These are phyloP conservation scores for Cerastoderma edule DNA, from an alignment of 2,888 invertebrate genomes.

Conservation along the genomic window DNA sequence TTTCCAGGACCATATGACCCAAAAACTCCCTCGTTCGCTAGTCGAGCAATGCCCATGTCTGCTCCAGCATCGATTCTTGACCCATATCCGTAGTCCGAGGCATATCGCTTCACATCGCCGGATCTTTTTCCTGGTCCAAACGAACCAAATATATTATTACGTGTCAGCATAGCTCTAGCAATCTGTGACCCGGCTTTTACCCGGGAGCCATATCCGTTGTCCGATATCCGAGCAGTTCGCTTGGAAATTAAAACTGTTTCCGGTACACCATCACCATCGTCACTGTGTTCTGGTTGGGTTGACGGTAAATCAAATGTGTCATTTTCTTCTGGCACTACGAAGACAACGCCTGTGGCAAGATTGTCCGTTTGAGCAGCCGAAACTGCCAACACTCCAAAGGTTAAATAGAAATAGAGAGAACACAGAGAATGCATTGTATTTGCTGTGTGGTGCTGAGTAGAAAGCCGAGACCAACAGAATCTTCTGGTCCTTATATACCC, in stretches of 20 bases:
- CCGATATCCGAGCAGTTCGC: neutral
- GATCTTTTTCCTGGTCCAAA: constrained; percentile 2
- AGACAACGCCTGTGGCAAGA: no score
- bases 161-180: neutral
- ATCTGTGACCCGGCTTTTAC: constrained; percentile 9
- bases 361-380: no score
- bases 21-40: neutral
- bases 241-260: neutral
- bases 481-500: no score
- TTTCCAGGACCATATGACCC: constrained; percentile 4
- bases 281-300: no score
- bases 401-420: neutral
- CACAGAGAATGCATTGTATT: constrained; percentile 6
- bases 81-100: constrained; percentile 3
- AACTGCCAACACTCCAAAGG: neutral
- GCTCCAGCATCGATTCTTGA: neutral
- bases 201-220: constrained; percentile 16
- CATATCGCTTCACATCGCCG: neutral
- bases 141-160: constrained; percentile 8
- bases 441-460: no score
- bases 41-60: neutral
- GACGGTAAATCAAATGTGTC: no score
- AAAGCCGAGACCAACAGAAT: no score
- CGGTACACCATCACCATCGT: no score
- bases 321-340: no score